These are phyloP conservation scores for Tricholauxania praeusta DNA, from an alignment of 2,888 invertebrate species.

Conservation along the genomic window DNA sequence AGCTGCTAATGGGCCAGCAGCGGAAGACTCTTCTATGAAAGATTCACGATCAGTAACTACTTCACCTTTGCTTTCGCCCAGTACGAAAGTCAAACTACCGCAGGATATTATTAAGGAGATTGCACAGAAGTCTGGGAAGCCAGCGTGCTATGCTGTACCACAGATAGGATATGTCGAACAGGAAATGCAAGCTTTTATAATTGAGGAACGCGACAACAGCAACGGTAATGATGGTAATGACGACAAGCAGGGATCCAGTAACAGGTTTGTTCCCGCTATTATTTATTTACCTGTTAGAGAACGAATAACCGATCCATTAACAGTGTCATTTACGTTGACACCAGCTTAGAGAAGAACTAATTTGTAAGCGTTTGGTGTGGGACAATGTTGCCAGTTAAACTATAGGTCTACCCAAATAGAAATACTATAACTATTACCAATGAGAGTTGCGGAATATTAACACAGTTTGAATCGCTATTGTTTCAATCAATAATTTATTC, in stretches of 20 bases:
- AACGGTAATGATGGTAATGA: constrained; percentile 19
- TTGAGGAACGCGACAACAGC: constrained; percentile 70
- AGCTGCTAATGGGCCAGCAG: constrained; percentile 41
- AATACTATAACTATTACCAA: no score
- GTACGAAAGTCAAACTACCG: constrained; percentile 30
- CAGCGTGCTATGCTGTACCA: constrained; percentile 77
- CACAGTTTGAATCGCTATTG: no score
- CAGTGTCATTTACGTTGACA: constrained; percentile 92
- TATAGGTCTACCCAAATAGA: no score
- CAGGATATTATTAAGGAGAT: constrained; percentile 57
- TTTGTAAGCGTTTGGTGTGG: not conserved
- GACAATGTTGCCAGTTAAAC: constrained; percentile 20
- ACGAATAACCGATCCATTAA: constrained; percentile 86
- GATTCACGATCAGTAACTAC: constrained; percentile 28
- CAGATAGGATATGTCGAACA: constrained; percentile 56
- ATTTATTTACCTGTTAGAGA: constrained; percentile 94
- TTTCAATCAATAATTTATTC: no score
- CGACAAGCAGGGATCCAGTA: constrained; percentile 44
- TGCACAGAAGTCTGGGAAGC: constrained; percentile 65
- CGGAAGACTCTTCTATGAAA: constrained; percentile 53
- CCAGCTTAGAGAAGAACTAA: constrained; percentile 78
- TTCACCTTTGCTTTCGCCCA: constrained; percentile 54
- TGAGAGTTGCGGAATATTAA: no score
- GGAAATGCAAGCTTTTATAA: constrained; percentile 93
- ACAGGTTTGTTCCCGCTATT: constrained; percentile 87